phyloP scores from a whole-genome alignment of 2,888 invertebrate species.

The Dexiosoma caninum region DNA sequence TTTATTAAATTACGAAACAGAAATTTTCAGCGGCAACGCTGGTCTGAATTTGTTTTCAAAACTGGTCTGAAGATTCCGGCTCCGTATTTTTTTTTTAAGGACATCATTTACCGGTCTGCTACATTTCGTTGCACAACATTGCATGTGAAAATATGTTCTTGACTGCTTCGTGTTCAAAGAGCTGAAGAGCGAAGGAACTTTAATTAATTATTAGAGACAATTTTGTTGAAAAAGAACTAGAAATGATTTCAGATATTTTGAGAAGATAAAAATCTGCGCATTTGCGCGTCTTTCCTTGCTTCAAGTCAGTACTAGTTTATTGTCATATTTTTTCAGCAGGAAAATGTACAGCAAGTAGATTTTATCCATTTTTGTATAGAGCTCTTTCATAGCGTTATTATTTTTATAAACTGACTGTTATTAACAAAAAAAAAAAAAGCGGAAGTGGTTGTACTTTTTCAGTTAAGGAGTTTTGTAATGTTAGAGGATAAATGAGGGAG shows the following conservation, averaged over 20 bases:
- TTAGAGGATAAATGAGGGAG: neutral
- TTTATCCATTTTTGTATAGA: slow-evolving; percentile 21
- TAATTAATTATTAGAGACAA: slow-evolving; percentile 10
- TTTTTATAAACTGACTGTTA: slow-evolving; percentile 34
- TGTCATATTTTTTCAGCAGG: neutral
- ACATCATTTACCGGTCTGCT: slow-evolving; percentile 34
- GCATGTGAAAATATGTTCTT: slow-evolving; percentile 45
- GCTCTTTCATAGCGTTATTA: slow-evolving; percentile 6
- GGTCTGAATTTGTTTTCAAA: neutral
- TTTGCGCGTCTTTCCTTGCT: slow-evolving; percentile 53
- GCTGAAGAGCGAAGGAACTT: slow-evolving; percentile 4
- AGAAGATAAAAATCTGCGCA: slow-evolving; percentile 59
- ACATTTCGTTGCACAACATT: slow-evolving; percentile 60
- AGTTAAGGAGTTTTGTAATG: slow-evolving; percentile 2
- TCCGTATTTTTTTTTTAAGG: slow-evolving; percentile 5
- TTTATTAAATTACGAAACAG: no score
- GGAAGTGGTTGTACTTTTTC: slow-evolving; percentile 61
- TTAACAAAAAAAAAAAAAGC: slow-evolving; percentile 38
- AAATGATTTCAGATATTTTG: slow-evolving; percentile 39
- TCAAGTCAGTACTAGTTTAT: neutral
- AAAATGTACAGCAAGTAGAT: neutral
- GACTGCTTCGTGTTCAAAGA: neutral
- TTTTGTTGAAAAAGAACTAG: slow-evolving; percentile 27
- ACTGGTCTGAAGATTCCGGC: neutral
- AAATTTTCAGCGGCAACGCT: no score